phyloP scores from a whole-genome alignment of 2,888 invertebrate species.

The Agrochola macilenta region DNA sequence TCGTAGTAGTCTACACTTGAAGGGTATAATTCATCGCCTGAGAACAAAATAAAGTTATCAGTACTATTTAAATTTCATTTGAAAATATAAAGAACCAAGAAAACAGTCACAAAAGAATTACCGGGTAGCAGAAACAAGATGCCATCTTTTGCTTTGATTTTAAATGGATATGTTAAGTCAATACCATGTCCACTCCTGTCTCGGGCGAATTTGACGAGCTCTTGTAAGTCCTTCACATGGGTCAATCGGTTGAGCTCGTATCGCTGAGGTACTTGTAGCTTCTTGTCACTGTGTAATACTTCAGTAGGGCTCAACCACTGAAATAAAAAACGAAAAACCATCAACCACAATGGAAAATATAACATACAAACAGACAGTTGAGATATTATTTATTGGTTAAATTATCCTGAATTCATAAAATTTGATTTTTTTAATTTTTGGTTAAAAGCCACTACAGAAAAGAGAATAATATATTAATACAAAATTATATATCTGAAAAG shows the following conservation, averaged over 20 bases:
- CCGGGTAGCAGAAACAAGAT: slow-evolving; percentile 91
- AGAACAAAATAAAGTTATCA: slow-evolving; percentile 57
- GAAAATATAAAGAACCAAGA: background rate
- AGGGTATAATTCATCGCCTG: slow-evolving; percentile 90
- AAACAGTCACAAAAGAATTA: slow-evolving; percentile 67
- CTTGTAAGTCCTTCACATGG: slow-evolving; percentile 89
- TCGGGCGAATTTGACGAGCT: slow-evolving; percentile 91
- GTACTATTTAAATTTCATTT: background rate
- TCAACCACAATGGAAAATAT: background rate
- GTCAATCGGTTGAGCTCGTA: slow-evolving; percentile 93
- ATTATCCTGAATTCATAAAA: background rate
- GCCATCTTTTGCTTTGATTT: slow-evolving; percentile 91
- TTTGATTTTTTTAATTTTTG: background rate
- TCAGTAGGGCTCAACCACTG: slow-evolving; percentile 93
- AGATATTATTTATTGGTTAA: background rate
- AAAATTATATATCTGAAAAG: too few species aligned
- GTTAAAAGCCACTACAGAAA: background rate
- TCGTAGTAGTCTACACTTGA: slow-evolving; percentile 80
- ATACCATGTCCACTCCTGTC: slow-evolving; percentile 89
- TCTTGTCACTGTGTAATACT: slow-evolving; percentile 84
- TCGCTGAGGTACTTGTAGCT: slow-evolving; percentile 93
- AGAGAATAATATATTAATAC: background rate
- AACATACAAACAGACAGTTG: background rate
- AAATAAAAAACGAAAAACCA: slow-evolving; percentile 66
- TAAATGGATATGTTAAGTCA: slow-evolving; percentile 89